Evolutionary conservation across 2,888 invertebrate genomes (phyloP), one percentile per base, ranked within the genome.

Genomic region (Amaurobius ferox): DNA sequence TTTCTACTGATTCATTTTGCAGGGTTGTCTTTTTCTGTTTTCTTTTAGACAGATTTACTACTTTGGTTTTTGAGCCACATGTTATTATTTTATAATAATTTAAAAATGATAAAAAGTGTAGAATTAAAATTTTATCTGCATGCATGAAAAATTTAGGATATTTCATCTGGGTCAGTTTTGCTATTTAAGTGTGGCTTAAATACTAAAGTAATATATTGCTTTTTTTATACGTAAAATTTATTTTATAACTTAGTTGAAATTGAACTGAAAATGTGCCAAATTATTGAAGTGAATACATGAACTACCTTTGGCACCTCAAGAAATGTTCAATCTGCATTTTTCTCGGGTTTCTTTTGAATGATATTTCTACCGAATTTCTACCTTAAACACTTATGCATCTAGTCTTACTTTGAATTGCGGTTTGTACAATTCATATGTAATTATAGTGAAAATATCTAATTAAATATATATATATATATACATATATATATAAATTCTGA

Each of bases 401-500:
- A 55, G 55, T 55, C 55, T 55, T 9, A 16, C 16, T 44, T 44
- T 16, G 23, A 55, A 55, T 55, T 55, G 55, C 19, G 23, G 19
- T 55, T 55, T 55, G 55, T 55, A 55, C 19, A 23, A 23, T 55
- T n/a, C 5, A 55, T 55, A 23, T 55, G 55, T 55, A 55, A 55
- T 23, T 55, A 55, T 55, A 55, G 55, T 55, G 55, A 23, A 55
- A 23, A 55, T 55, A 19, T 16, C 16, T 44, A 5, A 44, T 11
- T 44, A 35, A 35, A 35, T 35, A 35, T 7, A 35, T 35, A 35
- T 35, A 35, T 35, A 35, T 35, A 35, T 35, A 35, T 35, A 35
- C 6, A 44, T 55, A 55, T 55, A 55, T 55, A 55, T 55, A 55
- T 19, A 5, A 6, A 55, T 55, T 55, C 55, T 55, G 5, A n/a